A percentile compares a stretch with the other conserved stretches of the same genome.
These are phyloP conservation scores for Fissipunctia ypsillon DNA, from an alignment of 2,888 invertebrate species.

Conservation along the genomic window DNA sequence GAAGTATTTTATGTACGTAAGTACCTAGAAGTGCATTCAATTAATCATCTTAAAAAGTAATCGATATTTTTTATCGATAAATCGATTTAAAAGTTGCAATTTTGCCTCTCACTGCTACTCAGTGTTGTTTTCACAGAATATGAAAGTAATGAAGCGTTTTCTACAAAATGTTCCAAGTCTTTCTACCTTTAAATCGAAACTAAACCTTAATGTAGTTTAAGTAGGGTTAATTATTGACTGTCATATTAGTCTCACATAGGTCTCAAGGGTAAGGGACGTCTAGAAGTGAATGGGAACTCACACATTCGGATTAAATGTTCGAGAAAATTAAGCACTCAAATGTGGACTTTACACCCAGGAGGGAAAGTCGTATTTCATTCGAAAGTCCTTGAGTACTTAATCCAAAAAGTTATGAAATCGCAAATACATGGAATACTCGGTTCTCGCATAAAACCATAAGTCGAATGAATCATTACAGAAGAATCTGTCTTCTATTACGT, in stretches of 20 bases:
- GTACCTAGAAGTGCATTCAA: constrained; percentile 13
- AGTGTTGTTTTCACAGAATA: constrained; percentile 71
- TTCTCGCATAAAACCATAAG: constrained; percentile 47
- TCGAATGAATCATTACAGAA: constrained; percentile 61
- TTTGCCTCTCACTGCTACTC: constrained; percentile 48
- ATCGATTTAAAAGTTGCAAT: constrained; percentile 38
- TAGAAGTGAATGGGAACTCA: constrained; percentile 78
- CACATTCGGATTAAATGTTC: constrained; percentile 67
- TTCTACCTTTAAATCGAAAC: constrained; percentile 6
- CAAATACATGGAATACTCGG: constrained; percentile 66
- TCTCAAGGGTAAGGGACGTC: constrained; percentile 57
- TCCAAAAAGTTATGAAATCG: constrained; percentile 70
- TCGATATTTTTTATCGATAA: constrained; percentile 52
- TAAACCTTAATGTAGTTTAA: accelerated
- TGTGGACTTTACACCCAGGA: not conserved
- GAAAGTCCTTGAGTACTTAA: constrained; percentile 62
- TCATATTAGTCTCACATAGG: constrained; percentile 33
- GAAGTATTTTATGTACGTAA: too few species aligned
- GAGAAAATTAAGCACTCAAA: constrained; percentile 31
- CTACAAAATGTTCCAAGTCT: constrained; percentile 40
- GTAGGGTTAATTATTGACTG: constrained; percentile 53
- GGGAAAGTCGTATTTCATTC: constrained; percentile 57
- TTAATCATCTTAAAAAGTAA: not conserved
- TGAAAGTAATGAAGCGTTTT: constrained; percentile 69
- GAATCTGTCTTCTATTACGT: constrained; percentile 57